Evolutionary conservation across 2,113 vertebrate species (phyloP), one percentile per base, ranked within the genome.

Genomic region (Colaptes auratus): DNA sequence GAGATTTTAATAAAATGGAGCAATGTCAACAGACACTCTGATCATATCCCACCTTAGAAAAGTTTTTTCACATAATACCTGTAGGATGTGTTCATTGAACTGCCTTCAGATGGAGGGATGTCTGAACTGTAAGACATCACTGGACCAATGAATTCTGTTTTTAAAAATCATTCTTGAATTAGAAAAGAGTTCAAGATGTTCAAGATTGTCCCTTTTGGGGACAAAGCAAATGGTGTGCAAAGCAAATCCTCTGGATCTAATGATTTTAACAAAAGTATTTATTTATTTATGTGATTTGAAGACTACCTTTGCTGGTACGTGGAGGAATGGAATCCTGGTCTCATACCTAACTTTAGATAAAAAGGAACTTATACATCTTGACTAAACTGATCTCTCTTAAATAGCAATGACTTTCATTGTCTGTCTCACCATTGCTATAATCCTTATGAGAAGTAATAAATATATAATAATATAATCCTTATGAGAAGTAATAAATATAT

Each of bases 1-100:
- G 74, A 20, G 52, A 55, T 81, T 92, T 94, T 74, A 64, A 50
- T 66, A 86, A 96, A 94, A 94, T 93, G 76, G 80, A 93, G 31
- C 79, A 94, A 90, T 39, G 65, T 86, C 69, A 83, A 46, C 42
- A 77, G n/a, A 72, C 28, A 64, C 6, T 27, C 9, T 48, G n/a
- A 86, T 8, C 9, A 56, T 15, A 63, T 36, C 15, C 19, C 9
- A 63, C 27, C 64, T 73, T 18, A 66, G 67, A 82, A 66, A 3
- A 66, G 7, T 10, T 9, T 67, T 11, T 92, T 88, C 77, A 64
- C 36, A 27, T 64, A 66, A 82, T 56, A 60, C 25, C 30, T 80
- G 31, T 77, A 80, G 21, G 36, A 74, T 53, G 31, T 10, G 13
- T 6, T 65, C 39, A 33, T 3, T 75, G 44, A 60, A 65, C 36